Evolutionary conservation across 2,113 vertebrate species (phyloP), one percentile per base, ranked within the genome.

Genomic region (Sinocyclocheilus anshuiensis): DNA sequence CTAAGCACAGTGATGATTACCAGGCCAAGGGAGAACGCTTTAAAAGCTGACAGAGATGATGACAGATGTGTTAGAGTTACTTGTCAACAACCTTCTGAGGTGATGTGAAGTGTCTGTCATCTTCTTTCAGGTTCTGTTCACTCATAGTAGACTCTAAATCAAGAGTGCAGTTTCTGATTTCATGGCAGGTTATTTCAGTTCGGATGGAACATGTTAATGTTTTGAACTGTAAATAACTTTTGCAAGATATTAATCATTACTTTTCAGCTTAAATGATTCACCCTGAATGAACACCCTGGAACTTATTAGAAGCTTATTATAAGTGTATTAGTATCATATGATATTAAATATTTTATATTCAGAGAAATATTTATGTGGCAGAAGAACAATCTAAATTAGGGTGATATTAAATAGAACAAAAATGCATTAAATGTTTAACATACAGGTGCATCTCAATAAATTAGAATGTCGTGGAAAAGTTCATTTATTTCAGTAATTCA

Each of bases 21-120:
- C 33, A 77, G 55, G 33, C 63, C 39, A 61, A 48, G 39, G 24
- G 53, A 59, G 59, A 63, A 26, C 8, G 48, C 15, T 77, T 55
- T 7, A 18, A 77, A 77, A 55, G 76, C 77, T 76, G 36, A 81
- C 6, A 12, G 9, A 69, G 69, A 39, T n/a, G 77, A 39, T 67
- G 63, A 67, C 77, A 85, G 83, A 71, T 85, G 71, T 85, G 85
- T 75, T n/a, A 63, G 29, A 57, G 24, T 24, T 77, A 45, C 57
- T 18, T 76, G 83, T 74, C 24, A 57, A 39, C 53, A 84, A 42
- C 36, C 55, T 76, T 24, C 50, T 55, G 4, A 24, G 65, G 18
- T 18, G 18, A 87, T 61, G 36, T 16, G 18, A 26, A 63, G 16
- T 67, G 53, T 75, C 55, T 84, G 57, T 87, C 86, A 42, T 45